Evolutionary conservation across 2,797 vertebrate species (phyloP), one percentile per base, ranked within the genome.

Genomic region (Hoplostethus mediterraneus): DNA sequence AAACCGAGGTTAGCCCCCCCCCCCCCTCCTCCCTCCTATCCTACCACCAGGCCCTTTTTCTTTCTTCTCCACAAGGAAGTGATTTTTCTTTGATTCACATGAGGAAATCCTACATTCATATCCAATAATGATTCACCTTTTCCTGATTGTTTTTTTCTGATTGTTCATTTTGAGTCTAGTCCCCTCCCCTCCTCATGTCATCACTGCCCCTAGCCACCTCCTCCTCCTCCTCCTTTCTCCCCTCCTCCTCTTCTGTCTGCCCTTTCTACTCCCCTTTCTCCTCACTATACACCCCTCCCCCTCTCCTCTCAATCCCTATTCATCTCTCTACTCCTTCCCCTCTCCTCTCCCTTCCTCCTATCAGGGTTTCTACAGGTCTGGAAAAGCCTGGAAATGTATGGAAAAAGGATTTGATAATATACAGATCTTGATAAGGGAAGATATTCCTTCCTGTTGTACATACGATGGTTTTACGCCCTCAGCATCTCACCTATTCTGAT

Each of bases 1-100:
- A 77, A 75, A 17, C 84, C 75, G 91, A 94, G 94, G 94, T 94
- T 88, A 93, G 94, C 72, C 31, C 58, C 55, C 4, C 60, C 42
- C 40, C 76, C 54, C 8, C 61, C 42, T 33, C 76, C 54, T 6
- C 61, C 63, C 58, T 49, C 42, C 31, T 1, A 5, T 28, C 56
- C 63, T 55, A 16, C 28, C 51, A 67, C 30, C 25, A 47, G 44
- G 4, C 17, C 38, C 40, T 53, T 63, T 36, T 48, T 61, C 59
- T 7, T 5, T 63, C 52, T 70, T 63, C 45, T 72, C 30, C 64
- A 47, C 33, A 12, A 54, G 36, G 48, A 73, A 63, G 28, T 75
- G 36, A 77, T 77, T 61, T 7, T 44, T 5, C 49, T 40, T 9
- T 53, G 54, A 56, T 36, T 56, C 38, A 14, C 3, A 56, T 56